These are phyloP conservation scores for Drosophila novamexicana DNA, from an alignment of 1,140 invertebrate genomes.

Conservation along the genomic window DNA sequence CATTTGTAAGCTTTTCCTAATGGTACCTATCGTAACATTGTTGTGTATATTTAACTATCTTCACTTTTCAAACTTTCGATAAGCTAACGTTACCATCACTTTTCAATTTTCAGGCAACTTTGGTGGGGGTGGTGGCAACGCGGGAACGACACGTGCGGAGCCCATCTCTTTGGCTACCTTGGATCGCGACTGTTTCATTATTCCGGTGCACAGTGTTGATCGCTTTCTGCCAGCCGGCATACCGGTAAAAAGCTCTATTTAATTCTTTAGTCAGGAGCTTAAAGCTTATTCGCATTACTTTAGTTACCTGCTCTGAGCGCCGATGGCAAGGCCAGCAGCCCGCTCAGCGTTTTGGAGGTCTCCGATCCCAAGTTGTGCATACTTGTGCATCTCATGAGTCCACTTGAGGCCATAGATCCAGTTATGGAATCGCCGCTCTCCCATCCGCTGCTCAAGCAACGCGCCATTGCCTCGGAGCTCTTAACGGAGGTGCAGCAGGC, in stretches of 20 bases:
- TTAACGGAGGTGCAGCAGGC: slow-evolving; percentile 89
- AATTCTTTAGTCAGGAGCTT: neutral
- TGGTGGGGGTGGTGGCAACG: slow-evolving; percentile 55
- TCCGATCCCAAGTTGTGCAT: slow-evolving; percentile 94
- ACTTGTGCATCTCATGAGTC: slow-evolving; percentile 94
- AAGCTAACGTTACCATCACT: neutral
- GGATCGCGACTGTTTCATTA: slow-evolving; percentile 94
- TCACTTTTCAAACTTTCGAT: neutral
- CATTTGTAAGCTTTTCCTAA: neutral
- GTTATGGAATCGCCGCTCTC: slow-evolving; percentile 92
- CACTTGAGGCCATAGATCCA: slow-evolving; percentile 92
- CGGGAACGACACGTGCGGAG: slow-evolving; percentile 85
- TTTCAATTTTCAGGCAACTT: slow-evolving; percentile 68
- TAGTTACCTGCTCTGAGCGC: slow-evolving; percentile 85
- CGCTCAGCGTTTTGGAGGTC: slow-evolving; percentile 91
- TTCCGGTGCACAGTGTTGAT: slow-evolving; percentile 93
- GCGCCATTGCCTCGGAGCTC: slow-evolving; percentile 90
- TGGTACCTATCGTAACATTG: slow-evolving; percentile 11
- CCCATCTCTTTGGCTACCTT: slow-evolving; percentile 90
- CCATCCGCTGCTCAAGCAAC: slow-evolving; percentile 90
- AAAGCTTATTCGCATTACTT: neutral
- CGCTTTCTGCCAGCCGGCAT: slow-evolving; percentile 94
- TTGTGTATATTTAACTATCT: slow-evolving; percentile 15
- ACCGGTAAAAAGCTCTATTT: slow-evolving; percentile 86
- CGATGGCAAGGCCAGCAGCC: slow-evolving; percentile 86